Base-by-base conservation (phyloP, 2,888 invertebrate genomes). In the Xylota sylvarum region DNA sequence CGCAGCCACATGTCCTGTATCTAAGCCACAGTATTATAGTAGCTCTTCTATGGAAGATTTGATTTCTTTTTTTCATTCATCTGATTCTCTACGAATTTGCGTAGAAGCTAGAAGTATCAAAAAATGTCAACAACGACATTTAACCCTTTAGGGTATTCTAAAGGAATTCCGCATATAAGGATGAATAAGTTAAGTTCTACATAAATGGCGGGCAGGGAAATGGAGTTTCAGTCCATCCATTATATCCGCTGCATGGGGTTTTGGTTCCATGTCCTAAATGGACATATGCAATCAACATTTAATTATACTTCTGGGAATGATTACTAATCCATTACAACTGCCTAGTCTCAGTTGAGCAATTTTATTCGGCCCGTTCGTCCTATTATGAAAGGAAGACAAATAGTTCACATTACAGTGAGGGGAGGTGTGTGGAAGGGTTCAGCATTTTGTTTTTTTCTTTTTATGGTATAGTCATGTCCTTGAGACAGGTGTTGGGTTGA, bases 261-360 rank as follows among this genome's bases (percentile, higher is more conserved):
- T n/a, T 43, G 14, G 14, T 27, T 12, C 12, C n/a, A 30, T 55
- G n/a, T 32, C 35, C 14, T 37, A 62, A 55, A 46, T 60, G 73
- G 52, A 73, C 58, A 60, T 50, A 40, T 60, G 64, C 40, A 77
- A 60, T 69, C 69, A 58, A 67, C 67, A 67, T 67, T 73, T 67
- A 65, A 80, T 80, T 60, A 67, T 60, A 37, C 58, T 43, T 35
- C 43, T 40, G 80, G 43, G 73, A 65, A 14, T 58, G 50, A 60
- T 73, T 73, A 80, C 80, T 43, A 73, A 65, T 67, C 50, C 43
- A 65, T 67, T 73, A 67, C 52, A 52, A 60, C 73, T 73, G 73
- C 35, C 56, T 50, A 35, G 40, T 48, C 72, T 43, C 79, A 5
- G 14, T 19, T 48, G 79, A 56, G 30, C 37, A 50, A 58, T 72